These are phyloP conservation scores for Myrmecophaga tridactyla DNA, from an alignment of 2,113 vertebrate species.

Conservation along the genomic window DNA sequence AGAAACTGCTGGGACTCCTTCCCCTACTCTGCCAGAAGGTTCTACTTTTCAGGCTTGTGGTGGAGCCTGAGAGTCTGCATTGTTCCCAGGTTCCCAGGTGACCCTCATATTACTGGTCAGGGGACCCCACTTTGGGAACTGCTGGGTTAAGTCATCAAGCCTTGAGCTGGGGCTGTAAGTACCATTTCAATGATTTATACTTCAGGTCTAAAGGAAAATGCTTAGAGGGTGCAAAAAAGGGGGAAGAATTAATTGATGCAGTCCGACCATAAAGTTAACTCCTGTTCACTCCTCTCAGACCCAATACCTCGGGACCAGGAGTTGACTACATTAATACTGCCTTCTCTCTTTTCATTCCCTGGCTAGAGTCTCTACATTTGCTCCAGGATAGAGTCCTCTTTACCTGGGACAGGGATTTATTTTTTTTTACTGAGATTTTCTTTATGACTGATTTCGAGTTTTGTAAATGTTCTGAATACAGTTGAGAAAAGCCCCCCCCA, in stretches of 20 bases:
- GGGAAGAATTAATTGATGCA: background rate
- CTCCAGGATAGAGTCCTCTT: background rate
- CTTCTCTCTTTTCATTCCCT: background rate
- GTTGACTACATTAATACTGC: too few relatives aligned
- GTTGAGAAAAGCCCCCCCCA: background rate
- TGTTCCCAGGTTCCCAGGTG: background rate
- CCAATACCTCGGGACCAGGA: background rate
- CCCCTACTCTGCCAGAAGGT: background rate
- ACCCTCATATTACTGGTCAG: rapidly evolving
- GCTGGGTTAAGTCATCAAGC: background rate
- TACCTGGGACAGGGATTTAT: background rate
- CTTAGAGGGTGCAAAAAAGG: background rate
- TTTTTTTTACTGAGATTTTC: background rate
- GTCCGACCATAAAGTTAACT: background rate
- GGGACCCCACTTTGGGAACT: background rate
- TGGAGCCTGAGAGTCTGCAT: background rate
- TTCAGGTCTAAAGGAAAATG: background rate
- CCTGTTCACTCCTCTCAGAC: background rate
- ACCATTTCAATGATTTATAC: background rate
- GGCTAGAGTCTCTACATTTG: background rate
- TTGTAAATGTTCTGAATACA: background rate
- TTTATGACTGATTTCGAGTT: background rate
- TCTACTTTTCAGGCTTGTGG: background rate
- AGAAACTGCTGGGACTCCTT: too few relatives aligned
- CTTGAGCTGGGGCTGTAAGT: background rate